A percentile compares a stretch with the other conserved stretches of the same genome.
These are phyloP conservation scores for Xestia c-nigrum DNA, from an alignment of 2,888 invertebrate genomes.

Conservation along the genomic window DNA sequence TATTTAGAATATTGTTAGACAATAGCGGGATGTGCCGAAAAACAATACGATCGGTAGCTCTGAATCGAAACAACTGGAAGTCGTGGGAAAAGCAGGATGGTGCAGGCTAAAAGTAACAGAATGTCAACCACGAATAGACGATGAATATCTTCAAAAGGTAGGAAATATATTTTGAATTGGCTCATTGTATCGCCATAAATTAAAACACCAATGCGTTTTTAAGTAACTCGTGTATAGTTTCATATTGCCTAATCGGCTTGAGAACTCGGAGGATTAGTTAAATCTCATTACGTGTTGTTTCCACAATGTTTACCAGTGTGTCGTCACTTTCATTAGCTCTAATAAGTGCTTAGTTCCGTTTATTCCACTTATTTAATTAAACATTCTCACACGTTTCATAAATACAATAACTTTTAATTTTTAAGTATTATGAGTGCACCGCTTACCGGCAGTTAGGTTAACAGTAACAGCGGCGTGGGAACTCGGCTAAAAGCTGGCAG, in stretches of 20 bases:
- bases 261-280: conserved; percentile 73
- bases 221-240: conserved; percentile 35
- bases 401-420: conserved; percentile 89
- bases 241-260: conserved; percentile 74
- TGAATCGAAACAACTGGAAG: neutral
- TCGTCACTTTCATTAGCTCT: conserved; percentile 83
- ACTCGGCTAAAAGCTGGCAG: conserved; percentile 83
- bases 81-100: no score
- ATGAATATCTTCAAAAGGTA: neutral
- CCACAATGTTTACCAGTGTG: conserved; percentile 71
- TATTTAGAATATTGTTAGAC: neutral
- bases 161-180: conserved; percentile 8
- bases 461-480: conserved; percentile 88
- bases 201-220: conserved; percentile 43
- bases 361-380: conserved; percentile 89
- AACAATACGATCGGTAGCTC: neutral
- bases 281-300: conserved; percentile 73
- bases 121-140: neutral
- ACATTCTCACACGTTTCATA: conserved; percentile 89
- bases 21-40: neutral
- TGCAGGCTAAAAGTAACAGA: neutral
- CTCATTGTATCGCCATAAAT: conserved; percentile 36
- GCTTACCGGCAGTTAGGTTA: conserved; percentile 88
- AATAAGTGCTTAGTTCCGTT: conserved; percentile 81
- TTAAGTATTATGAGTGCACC: conserved; percentile 87